Conservation (phyloP, 2,113 vertebrate species). For the Ailuropoda melanoleuca region DNA sequence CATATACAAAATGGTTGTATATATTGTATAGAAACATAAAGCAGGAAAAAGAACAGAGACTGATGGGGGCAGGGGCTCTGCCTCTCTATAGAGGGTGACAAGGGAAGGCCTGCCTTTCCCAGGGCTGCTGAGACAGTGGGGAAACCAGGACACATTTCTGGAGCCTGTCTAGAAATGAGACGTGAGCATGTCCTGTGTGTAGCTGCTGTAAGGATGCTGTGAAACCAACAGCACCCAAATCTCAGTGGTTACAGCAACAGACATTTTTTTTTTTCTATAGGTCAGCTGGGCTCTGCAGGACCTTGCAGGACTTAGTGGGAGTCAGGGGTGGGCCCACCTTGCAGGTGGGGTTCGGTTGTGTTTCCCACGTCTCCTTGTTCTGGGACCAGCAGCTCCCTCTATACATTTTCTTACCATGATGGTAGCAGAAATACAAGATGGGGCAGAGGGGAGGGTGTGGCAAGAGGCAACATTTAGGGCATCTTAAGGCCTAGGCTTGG, state of each 20-base stretch:
- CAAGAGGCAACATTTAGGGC: not conserved
- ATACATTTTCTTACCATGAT: not conserved
- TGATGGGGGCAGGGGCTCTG: not conserved
- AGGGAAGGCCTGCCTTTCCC: not conserved
- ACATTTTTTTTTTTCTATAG: not conserved
- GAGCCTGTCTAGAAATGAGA: not conserved
- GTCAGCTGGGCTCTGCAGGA: not conserved
- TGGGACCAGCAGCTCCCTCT: not conserved
- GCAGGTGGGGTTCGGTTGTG: not conserved
- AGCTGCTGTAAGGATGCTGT: not conserved
- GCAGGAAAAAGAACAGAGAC: not conserved
- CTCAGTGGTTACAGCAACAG: not conserved
- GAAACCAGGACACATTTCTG: not conserved
- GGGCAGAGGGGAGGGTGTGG: not conserved
- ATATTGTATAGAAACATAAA: not conserved
- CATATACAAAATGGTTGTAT: not conserved
- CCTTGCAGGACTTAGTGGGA: not conserved
- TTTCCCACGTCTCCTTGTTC: not conserved
- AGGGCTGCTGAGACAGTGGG: not conserved
- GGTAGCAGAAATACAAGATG: not conserved
- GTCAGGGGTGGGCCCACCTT: not conserved
- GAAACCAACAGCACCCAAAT: not conserved
- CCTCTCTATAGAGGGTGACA: too few species aligned
- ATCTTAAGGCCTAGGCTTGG: not conserved
- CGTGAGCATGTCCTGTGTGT: not conserved